phyloP scores from a whole-genome alignment of 2,888 invertebrate species.

The Drosophila bunnanda region DNA sequence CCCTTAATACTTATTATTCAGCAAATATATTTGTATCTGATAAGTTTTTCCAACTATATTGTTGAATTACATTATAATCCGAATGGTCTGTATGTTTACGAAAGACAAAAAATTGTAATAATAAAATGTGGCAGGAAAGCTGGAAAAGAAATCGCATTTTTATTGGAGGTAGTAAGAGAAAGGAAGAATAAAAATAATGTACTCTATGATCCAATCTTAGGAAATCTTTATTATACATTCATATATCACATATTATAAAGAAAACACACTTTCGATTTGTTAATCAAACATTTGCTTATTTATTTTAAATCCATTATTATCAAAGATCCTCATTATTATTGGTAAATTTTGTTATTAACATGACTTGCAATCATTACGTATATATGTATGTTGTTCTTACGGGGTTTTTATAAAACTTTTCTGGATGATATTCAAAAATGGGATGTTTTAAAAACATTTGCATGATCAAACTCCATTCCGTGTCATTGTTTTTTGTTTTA shows the following conservation, averaged over 20 bases:
- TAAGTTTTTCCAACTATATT: constrained; percentile 43
- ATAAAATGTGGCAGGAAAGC: constrained; percentile 42
- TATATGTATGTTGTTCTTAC: constrained; percentile 14
- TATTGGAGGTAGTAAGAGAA: background rate
- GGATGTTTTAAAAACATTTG: constrained; percentile 58
- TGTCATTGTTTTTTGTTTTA: constrained; percentile 4
- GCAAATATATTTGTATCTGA: constrained; percentile 24
- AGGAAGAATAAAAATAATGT: no score
- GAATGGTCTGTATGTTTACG: constrained; percentile 46
- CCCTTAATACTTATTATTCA: constrained; percentile 22
- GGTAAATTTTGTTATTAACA: constrained; percentile 54
- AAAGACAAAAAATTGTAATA: constrained; percentile 40
- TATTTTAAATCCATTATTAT: constrained; percentile 68
- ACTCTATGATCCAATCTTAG: no score
- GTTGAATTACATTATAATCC: constrained; percentile 44
- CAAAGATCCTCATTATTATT: constrained; percentile 55
- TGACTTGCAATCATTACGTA: constrained; percentile 48
- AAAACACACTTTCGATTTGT: background rate
- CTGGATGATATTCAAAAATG: constrained; percentile 39
- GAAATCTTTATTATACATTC: no score
- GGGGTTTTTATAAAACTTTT: constrained; percentile 57
- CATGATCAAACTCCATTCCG: constrained; percentile 20
- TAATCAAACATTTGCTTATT: constrained; percentile 61
- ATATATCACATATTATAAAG: background rate
- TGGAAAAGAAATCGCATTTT: constrained; percentile 17